Percentiles rank a stretch among this genome's conserved stretches.
Evolutionary conservation across 2,797 vertebrate genomes (phyloP).

Genomic region (Petrocephalus schoutedeni): DNA sequence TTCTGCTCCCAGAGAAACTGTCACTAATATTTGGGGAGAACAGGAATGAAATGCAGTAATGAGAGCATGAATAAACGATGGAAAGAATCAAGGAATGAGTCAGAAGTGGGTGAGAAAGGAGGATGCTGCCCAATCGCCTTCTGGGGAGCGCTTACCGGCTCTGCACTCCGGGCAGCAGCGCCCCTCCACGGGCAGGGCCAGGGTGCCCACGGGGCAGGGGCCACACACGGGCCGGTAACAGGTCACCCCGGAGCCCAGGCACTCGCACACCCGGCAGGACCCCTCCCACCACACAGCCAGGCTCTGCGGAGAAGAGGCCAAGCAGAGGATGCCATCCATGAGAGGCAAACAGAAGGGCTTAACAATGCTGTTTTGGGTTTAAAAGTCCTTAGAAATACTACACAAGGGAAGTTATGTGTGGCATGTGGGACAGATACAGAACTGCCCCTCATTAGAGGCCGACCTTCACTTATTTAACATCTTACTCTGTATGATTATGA

Average conservation of each 20-base stretch:
- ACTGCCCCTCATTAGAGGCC: not conserved
- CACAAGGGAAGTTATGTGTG: not conserved
- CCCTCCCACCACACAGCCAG: slow-evolving; percentile 66
- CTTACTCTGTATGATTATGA: not conserved
- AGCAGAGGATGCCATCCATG: not conserved
- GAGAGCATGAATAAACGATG: not conserved
- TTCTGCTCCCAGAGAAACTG: not conserved
- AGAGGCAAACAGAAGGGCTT: not conserved
- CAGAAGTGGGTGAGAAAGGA: not conserved
- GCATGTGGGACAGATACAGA: not conserved
- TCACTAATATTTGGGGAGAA: not conserved
- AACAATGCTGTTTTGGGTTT: slow-evolving; percentile 25
- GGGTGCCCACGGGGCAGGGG: slow-evolving; percentile 65
- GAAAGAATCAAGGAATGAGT: not conserved
- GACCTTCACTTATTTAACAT: not conserved
- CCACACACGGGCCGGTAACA: slow-evolving; percentile 78
- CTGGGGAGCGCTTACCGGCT: slow-evolving; percentile 57
- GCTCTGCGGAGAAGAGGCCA: slow-evolving; percentile 45
- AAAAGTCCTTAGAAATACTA: slow-evolving; percentile 15
- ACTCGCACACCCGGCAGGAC: slow-evolving; percentile 72
- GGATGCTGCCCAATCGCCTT: not conserved
- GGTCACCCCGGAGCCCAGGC: slow-evolving; percentile 57
- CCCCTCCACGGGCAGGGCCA: slow-evolving; percentile 51
- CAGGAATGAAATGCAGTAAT: not conserved
- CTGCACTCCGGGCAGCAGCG: slow-evolving; percentile 75